Evolutionary conservation across 2,113 vertebrate genomes (phyloP), one percentile per base, ranked within the genome.

Genomic region (Bos taurus): DNA sequence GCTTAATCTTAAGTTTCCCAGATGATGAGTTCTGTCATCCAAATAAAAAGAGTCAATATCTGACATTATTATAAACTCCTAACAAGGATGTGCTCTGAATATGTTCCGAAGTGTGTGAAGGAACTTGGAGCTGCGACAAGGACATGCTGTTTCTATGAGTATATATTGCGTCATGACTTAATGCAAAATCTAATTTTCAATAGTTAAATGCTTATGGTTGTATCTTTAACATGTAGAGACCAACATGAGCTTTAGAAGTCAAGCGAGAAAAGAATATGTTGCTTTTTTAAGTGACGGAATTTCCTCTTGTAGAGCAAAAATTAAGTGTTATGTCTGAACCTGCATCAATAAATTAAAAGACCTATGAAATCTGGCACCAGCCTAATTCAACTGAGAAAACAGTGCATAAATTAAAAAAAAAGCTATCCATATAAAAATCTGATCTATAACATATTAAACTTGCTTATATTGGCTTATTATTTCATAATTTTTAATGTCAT

Each of bases 301-400:
- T 92, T 96, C 74, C 81, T 90, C 36, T 90, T 54, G 19, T n/a
- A 50, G 50, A 46, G 19, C 56, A 91, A 88, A 96, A 97, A 46
- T 7, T 67, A 16, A 56, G 14, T 16, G 7, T 3, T 64, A 43
- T 14, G 3, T 43, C 40, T 94, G 80, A 89, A 91, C 86, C 54
- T 71, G 23, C n/a, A 92, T 64, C 48, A 43, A 56, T 85, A 95
- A 86, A 81, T 48, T 46, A 25, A 88, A 91, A 89, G 14, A 90
- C 56, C 19, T 80, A 57, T 43, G 57, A 97, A 92, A 93, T 86
- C 4, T 91, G 91, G 93, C 4, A 95, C 19, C n/a, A 88, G 36
- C 33, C 77, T 40, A 93, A 94, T 7, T 81, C 43, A 93, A 89
- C 30, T 87, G 54, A 93, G 78, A 93, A 96, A 62, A 88, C 62